Evolutionary conservation across 2,113 vertebrate genomes (phyloP).

Genomic region (Anser cygnoides): DNA sequence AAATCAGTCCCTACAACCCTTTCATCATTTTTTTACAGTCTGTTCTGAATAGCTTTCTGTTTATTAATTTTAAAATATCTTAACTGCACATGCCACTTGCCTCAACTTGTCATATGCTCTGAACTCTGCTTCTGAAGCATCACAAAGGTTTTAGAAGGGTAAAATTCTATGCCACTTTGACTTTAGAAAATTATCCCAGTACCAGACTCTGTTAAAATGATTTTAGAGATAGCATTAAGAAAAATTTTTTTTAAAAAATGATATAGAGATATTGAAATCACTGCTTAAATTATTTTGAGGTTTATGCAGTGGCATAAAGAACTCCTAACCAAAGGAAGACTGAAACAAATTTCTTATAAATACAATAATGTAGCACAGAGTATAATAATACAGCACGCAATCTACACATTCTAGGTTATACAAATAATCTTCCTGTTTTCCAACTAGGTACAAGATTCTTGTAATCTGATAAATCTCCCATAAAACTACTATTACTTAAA

Average conservation of each 20-base stretch:
- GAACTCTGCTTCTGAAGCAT: background rate
- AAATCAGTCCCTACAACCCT: constrained; percentile 12
- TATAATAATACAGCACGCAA: background rate
- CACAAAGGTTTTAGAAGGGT: background rate
- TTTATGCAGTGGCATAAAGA: background rate
- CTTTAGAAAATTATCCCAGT: constrained; percentile 7
- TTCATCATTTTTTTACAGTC: constrained; percentile 37
- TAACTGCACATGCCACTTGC: background rate
- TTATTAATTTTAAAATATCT: constrained; percentile 44
- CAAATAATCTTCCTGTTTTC: background rate
- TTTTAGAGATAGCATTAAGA: background rate
- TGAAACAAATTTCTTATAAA: rapidly evolving
- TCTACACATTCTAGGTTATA: background rate
- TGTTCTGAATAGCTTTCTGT: constrained; percentile 27
- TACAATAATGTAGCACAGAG: too few species aligned
- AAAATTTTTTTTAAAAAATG: background rate
- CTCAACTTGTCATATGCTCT: background rate
- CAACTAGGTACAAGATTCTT: background rate
- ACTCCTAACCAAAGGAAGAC: background rate
- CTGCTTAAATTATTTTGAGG: background rate
- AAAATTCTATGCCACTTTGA: background rate
- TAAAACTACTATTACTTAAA: background rate
- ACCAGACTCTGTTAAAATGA: background rate
- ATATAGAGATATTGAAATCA: background rate
- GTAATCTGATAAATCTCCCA: background rate